Base-by-base conservation (phyloP, 2,888 invertebrate species). In the Lamellibrachia columna region DNA sequence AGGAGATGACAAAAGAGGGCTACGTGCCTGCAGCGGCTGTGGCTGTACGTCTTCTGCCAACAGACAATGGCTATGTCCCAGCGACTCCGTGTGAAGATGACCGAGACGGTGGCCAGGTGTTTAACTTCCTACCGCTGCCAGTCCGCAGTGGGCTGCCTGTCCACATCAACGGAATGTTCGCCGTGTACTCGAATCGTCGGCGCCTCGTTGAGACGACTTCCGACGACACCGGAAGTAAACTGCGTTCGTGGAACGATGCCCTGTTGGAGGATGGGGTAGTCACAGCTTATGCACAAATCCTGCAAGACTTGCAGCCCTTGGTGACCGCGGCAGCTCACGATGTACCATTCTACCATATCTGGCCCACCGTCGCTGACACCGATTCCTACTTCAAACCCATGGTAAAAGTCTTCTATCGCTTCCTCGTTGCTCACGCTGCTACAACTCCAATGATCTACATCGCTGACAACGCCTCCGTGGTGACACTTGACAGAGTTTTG, bases 131-230 rank as follows among this genome's bases (percentile, higher is more conserved):
- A 90, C 94, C 94, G 7, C 93, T 96, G 15, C 96, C 96, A 55
- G 93, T 95, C 7, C 91, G 92, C 8, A 94, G 94, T 60, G 92
- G 92, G 9, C 93, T 96, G 60, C 95, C 95, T 6, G 94, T 96
- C 53, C 95, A 96, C 92, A 93, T 96, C 7, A 96, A 96, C 93
- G 95, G 95, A 2, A 94, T 94, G 53, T 96, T 96, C 94, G 94
- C 95, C 1, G 94, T 96, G 2, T 94, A 94, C 22, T 94, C 95
- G 11, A 95, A 95, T 92, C 93, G 96, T 53, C 93, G 95, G 40
- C 93, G 94, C 28, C 94, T 96, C 9, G 93, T 92, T 15, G 94
- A 93, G 53, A 92, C 92, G 60, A 94, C 95, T 22, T 94, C 94
- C 40, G 96, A 96, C 93, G 96, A 96, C 93, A 95, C 94, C 90